Conservation (phyloP, 2,797 vertebrate species). For the Chrysocyon brachyurus region DNA sequence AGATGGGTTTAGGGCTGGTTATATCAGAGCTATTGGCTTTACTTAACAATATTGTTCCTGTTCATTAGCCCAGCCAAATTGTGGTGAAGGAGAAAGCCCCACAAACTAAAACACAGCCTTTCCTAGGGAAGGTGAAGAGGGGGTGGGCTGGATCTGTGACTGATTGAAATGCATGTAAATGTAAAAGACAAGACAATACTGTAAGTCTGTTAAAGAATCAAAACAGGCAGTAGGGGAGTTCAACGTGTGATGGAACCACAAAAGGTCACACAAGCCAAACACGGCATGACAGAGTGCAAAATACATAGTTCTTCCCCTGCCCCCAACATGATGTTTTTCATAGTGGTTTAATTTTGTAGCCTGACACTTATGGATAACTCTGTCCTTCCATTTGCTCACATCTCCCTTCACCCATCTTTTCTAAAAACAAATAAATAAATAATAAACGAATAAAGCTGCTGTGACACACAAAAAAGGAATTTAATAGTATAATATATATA, state of each 20-base stretch:
- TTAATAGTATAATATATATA: slow-evolving; percentile 92
- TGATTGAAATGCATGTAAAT: slow-evolving; percentile 87
- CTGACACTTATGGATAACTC: slow-evolving; percentile 85
- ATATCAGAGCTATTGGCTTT: slow-evolving; percentile 80
- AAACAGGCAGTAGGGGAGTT: slow-evolving; percentile 85
- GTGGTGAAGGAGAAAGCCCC: slow-evolving; percentile 70
- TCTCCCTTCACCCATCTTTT: slow-evolving; percentile 89
- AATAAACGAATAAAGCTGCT: slow-evolving; percentile 89
- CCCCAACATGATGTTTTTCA: slow-evolving; percentile 84
- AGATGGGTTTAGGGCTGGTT: slow-evolving; percentile 79
- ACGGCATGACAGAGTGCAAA: slow-evolving; percentile 80
- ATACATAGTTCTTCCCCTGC: slow-evolving; percentile 75
- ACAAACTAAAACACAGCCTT: slow-evolving; percentile 84
- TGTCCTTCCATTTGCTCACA: slow-evolving; percentile 87
- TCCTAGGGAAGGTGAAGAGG: slow-evolving; percentile 36
- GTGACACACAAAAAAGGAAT: slow-evolving; percentile 90
- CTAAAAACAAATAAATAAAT: slow-evolving; percentile 85
- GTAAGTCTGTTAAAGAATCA: slow-evolving; percentile 79
- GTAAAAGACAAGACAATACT: slow-evolving; percentile 68
- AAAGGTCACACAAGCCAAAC: slow-evolving; percentile 87
- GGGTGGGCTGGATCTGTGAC: slow-evolving; percentile 86
- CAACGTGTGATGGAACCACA: slow-evolving; percentile 83
- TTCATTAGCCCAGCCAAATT: slow-evolving; percentile 84
- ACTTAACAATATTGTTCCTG: slow-evolving; percentile 78
- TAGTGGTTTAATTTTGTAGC: slow-evolving; percentile 89